Percentiles rank a stretch among this genome's conserved stretches.
These are phyloP conservation scores for Montipora efflorescens DNA, from an alignment of 64 coral and sea anemone species.

Conservation along the genomic window DNA sequence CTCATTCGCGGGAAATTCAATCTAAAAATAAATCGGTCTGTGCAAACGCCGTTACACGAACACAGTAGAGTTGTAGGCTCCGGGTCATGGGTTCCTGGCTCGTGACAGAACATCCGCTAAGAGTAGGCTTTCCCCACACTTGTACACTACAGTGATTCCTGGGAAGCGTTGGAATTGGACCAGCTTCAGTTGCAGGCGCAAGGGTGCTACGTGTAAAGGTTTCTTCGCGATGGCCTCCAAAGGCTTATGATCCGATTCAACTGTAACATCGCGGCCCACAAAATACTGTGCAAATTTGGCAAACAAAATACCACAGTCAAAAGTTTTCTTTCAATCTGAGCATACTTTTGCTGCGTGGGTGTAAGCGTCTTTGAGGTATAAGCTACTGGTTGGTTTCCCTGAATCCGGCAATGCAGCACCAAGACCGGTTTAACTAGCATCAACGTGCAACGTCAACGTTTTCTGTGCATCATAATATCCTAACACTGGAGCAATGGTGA, in stretches of 20 bases:
- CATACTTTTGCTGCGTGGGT: constrained; percentile 31
- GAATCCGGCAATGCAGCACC: background rate
- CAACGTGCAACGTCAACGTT: no score
- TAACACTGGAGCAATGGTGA: no score
- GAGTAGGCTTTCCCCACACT: background rate
- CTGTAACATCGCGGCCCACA: background rate
- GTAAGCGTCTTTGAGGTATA: constrained; percentile 38
- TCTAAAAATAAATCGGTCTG: no score
- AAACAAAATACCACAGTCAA: constrained; percentile 44
- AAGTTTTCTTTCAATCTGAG: constrained; percentile 54
- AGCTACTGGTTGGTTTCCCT: constrained; percentile 1
- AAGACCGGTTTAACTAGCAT: constrained; percentile 8
- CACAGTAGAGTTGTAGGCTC: no score
- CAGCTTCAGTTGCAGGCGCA: constrained; percentile 45
- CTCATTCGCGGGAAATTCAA: no score
- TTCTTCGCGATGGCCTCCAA: background rate
- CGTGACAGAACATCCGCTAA: background rate
- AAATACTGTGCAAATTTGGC: constrained; percentile 51
- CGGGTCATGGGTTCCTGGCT: no score
- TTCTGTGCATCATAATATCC: no score
- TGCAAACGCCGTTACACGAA: no score
- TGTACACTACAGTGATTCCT: constrained; percentile 22
- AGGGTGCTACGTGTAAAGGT: background rate
- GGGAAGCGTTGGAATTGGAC: constrained; percentile 12
- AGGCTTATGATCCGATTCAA: constrained; percentile 32